phyloP scores from a whole-genome alignment of 2,113 vertebrate genomes.

The human region GRCh38 chr7:78777001-78777500 shows the following conservation, averaged over 20 bases:
- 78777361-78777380: not conserved
- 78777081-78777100: conserved; percentile 49
- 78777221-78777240: conserved; percentile 52
- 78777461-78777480: not conserved
- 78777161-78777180: conserved; percentile 49
- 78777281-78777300: not conserved
- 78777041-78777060: conserved; percentile 58
- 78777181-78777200: conserved; percentile 4
- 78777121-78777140: conserved; percentile 9
- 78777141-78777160: conserved; percentile 58
- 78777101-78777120: conserved; percentile 45
- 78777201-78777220: conserved; percentile 38
- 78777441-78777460: not conserved
- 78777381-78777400: not conserved
- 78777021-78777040: conserved; percentile 41
- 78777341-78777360: not conserved
- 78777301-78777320: not conserved
- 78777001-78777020: not conserved
- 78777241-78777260: conserved; percentile 38
- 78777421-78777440: not conserved
- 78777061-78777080: conserved; percentile 49
- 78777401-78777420: not conserved
- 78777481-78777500: not conserved
- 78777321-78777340: not conserved
- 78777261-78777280: not conserved